phyloP scores from a whole-genome alignment of 1,140 invertebrate species.

The Rhopalosiphum maidis region DNA sequence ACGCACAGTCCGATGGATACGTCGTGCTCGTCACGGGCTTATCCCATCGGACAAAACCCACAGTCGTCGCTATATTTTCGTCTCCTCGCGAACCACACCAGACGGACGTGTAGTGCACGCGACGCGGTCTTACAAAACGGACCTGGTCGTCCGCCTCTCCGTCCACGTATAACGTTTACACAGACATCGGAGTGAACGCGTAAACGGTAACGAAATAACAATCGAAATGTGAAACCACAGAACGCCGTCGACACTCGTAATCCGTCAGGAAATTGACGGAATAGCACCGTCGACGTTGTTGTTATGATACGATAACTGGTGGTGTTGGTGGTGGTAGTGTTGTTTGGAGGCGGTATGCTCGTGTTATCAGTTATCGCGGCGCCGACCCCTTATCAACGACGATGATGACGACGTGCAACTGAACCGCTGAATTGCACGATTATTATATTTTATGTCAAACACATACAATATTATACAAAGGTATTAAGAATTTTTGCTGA shows the following conservation, averaged over 20 bases:
- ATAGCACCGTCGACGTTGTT: neutral
- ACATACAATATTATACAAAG: too few species aligned
- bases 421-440: neutral
- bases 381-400: neutral
- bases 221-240: neutral
- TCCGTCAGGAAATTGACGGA: neutral
- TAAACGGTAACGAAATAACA: neutral
- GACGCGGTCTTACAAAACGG: neutral
- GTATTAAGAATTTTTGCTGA: too few species aligned
- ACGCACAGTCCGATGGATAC: neutral
- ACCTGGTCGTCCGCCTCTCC: neutral
- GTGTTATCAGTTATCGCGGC: neutral
- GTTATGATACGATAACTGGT: neutral
- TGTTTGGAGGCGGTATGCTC: neutral
- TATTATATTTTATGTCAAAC: too few species aligned
- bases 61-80: neutral
- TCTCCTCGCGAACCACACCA: neutral
- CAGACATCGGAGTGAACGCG: neutral
- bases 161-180: neutral
- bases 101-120: neutral
- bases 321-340: neutral
- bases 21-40: neutral
- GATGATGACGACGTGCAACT: neutral
- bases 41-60: neutral
- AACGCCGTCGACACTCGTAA: neutral